phyloP scores from a whole-genome alignment of 2,797 vertebrate genomes.

The Paratrypauchen microcephalus region DNA sequence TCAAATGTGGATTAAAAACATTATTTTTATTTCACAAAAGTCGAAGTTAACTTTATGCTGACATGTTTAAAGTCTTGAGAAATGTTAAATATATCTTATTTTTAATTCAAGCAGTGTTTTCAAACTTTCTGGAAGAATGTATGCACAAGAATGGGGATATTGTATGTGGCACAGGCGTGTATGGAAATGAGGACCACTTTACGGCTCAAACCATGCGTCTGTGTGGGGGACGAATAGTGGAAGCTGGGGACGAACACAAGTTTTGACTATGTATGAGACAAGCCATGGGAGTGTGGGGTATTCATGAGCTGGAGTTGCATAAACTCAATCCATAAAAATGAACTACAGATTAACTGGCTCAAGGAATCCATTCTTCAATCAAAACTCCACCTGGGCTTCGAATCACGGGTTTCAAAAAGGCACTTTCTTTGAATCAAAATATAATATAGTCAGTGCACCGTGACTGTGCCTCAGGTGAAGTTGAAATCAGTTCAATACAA shows the following conservation, averaged over 20 bases:
- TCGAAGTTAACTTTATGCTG: neutral
- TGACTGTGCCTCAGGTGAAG: constrained; percentile 2
- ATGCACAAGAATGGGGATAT: constrained; percentile 19
- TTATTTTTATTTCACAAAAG: neutral
- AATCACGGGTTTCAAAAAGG: constrained; percentile 8
- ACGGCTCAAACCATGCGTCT: constrained; percentile 9
- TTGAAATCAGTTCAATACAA: neutral
- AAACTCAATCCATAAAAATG: constrained; percentile 13
- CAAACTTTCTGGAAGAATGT: neutral
- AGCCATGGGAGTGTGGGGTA: constrained; percentile 16
- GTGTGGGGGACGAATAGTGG: constrained; percentile 14
- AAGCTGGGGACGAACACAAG: constrained; percentile 15
- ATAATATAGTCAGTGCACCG: neutral
- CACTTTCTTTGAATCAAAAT: constrained; percentile 1
- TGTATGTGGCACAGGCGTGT: constrained; percentile 34
- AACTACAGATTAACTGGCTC: constrained; percentile 25
- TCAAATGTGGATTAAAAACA: neutral
- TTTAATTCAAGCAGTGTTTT: neutral
- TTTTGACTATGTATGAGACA: constrained; percentile 22
- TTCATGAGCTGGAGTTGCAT: constrained; percentile 15
- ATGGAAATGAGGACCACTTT: constrained; percentile 51
- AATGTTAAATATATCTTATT: neutral
- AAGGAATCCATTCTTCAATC: constrained; percentile 35
- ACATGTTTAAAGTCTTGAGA: too few relatives aligned
- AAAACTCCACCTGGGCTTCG: neutral